phyloP scores from a whole-genome alignment of 2,797 vertebrate species.

The Sphaeramia orbicularis region DNA sequence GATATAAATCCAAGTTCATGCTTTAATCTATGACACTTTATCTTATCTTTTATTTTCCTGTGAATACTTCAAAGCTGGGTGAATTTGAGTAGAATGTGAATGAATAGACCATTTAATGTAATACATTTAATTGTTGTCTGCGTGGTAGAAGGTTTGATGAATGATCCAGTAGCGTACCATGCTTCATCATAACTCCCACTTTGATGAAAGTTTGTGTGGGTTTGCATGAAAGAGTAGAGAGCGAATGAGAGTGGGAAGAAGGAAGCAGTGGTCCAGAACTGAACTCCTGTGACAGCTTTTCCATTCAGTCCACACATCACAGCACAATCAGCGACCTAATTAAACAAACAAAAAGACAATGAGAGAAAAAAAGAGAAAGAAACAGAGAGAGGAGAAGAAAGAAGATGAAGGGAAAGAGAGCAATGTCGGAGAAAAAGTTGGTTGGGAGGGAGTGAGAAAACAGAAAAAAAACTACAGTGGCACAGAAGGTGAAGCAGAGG shows the following conservation, averaged over 20 bases:
- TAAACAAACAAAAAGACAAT: conserved; percentile 63
- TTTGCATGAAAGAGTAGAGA: conserved; percentile 36
- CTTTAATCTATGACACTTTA: too few relatives aligned
- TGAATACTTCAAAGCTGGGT: too few relatives aligned
- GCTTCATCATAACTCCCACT: conserved; percentile 20
- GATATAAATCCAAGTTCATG: too few relatives aligned
- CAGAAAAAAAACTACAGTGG: conserved; percentile 20
- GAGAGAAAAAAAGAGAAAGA: conserved; percentile 9
- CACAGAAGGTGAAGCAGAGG: background rate
- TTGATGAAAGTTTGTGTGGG: conserved; percentile 10
- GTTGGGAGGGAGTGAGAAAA: conserved; percentile 29
- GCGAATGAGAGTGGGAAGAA: conserved; percentile 29
- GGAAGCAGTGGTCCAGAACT: conserved; percentile 73
- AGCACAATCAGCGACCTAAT: conserved; percentile 74
- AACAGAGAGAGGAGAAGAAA: conserved; percentile 8
- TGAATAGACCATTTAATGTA: conserved; percentile 1
- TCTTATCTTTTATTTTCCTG: too few relatives aligned
- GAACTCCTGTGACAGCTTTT: conserved; percentile 73
- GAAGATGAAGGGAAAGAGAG: conserved; percentile 24
- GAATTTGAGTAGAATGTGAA: background rate
- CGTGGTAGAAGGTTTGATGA: conserved; percentile 16
- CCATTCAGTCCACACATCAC: conserved; percentile 69
- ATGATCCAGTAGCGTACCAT: conserved; percentile 14
- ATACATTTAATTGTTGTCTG: conserved; percentile 11
- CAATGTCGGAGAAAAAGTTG: conserved; percentile 13